Percentiles rank a stretch among this genome's conserved stretches.
Conservation (phyloP, 2,113 vertebrate genomes). For the Dipodomys merriami region DNA sequence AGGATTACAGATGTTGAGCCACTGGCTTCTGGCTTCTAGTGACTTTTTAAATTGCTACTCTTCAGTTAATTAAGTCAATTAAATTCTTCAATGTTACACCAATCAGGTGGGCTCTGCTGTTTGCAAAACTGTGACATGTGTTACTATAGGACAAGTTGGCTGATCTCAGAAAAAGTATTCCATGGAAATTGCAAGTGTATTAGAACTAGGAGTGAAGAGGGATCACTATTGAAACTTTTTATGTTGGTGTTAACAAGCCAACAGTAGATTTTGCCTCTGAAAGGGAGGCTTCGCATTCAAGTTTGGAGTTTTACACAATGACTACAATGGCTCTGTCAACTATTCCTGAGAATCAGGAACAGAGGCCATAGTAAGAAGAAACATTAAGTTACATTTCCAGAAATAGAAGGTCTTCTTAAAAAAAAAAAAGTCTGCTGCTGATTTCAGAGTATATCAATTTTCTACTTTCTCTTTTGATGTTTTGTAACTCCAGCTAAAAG, state of each 20-base stretch:
- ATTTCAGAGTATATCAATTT: slow-evolving; percentile 5
- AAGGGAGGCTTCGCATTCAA: background rate
- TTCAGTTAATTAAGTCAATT: slow-evolving; percentile 6
- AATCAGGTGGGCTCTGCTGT: slow-evolving; percentile 7
- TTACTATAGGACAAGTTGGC: background rate
- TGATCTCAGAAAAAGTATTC: slow-evolving; percentile 17
- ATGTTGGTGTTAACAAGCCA: background rate
- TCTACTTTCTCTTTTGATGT: background rate
- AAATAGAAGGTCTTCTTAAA: slow-evolving; percentile 20
- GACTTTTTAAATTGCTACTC: slow-evolving; percentile 29
- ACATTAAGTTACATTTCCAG: background rate
- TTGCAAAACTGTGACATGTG: background rate
- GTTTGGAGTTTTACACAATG: slow-evolving; percentile 11
- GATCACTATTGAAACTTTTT: background rate
- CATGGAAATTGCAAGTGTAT: background rate
- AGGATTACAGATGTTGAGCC: too few species aligned
- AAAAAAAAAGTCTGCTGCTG: background rate
- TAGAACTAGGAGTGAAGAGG: background rate
- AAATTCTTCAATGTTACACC: slow-evolving; percentile 9
- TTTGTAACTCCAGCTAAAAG: slow-evolving; percentile 25
- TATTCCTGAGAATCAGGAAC: background rate
- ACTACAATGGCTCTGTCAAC: background rate
- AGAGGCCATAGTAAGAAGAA: background rate
- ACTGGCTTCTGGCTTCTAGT: too few species aligned
- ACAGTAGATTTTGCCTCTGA: background rate